phyloP scores from a whole-genome alignment of 2,113 vertebrate genomes.

The Rhodinocichla rosea region DNA sequence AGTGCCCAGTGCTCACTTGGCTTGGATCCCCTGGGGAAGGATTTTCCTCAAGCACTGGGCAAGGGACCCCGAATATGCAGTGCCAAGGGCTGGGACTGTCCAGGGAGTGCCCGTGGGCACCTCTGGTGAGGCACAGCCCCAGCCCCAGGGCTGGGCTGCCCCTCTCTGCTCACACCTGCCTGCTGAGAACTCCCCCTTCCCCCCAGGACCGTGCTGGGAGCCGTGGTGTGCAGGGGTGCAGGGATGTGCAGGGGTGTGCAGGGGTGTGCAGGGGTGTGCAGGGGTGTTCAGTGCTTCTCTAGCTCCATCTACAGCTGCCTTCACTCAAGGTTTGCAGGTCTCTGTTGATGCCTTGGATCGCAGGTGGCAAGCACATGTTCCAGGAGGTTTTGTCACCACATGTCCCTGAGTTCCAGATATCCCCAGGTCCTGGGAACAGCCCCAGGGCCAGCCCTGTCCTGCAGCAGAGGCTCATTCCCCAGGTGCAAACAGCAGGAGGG shows the following conservation, averaged over 20 bases:
- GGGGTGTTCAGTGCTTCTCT: not conserved
- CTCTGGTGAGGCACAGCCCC: rapidly evolving
- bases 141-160: not conserved
- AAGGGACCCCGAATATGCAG: rapidly evolving
- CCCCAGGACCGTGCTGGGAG: rapidly evolving
- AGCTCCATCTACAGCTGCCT: slow-evolving; percentile 61
- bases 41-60: not conserved
- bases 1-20: not conserved
- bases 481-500: not conserved
- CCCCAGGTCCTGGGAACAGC: not conserved
- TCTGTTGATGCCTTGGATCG: not conserved
- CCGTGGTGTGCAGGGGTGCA: not conserved
- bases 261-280: rapidly evolving
- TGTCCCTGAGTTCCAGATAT: not conserved
- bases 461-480: not conserved
- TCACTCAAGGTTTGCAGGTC: not conserved
- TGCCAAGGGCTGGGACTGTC: rapidly evolving
- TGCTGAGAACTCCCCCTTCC: rapidly evolving
- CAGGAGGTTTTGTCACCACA: not conserved
- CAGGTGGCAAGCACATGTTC: not conserved
- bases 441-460: not conserved
- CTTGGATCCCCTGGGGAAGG: not conserved
- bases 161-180: not conserved
- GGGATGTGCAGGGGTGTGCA: too few species aligned
- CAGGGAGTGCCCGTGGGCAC: rapidly evolving